Evolutionary conservation across 2,113 vertebrate genomes (phyloP).

Genomic region (Genyomyrus donnyi): DNA sequence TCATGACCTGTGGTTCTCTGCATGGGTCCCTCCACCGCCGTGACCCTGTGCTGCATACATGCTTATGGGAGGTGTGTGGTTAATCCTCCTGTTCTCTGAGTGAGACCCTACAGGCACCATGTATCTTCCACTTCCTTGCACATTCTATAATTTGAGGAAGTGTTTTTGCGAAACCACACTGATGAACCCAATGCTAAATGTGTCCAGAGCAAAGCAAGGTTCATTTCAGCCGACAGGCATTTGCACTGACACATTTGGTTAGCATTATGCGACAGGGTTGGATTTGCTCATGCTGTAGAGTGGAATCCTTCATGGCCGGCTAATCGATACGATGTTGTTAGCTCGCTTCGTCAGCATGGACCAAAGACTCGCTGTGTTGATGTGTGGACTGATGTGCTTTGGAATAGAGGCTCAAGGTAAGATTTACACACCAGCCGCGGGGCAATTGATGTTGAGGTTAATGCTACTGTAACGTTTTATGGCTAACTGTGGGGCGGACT

Average conservation of each 20-base stretch:
- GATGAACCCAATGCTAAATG: background rate
- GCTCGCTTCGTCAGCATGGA: conserved; percentile 2
- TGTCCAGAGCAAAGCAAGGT: background rate
- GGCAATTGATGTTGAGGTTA: background rate
- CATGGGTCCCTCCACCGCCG: background rate
- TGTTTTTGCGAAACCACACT: background rate
- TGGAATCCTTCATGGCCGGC: background rate
- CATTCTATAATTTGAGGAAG: conserved; percentile 12
- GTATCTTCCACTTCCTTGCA: background rate
- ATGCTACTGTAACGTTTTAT: background rate
- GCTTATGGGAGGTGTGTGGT: background rate
- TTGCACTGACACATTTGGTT: background rate
- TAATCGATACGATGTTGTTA: background rate
- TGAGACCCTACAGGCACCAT: background rate
- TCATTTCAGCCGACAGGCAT: background rate
- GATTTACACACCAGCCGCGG: background rate
- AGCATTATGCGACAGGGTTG: background rate
- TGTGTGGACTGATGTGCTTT: conserved; percentile 9
- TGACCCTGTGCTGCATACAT: background rate
- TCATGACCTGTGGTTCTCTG: background rate
- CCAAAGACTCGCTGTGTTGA: background rate
- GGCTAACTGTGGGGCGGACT: background rate
- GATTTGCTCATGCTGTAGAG: background rate
- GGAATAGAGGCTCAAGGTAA: conserved; percentile 18
- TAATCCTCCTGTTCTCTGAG: background rate